Evolutionary conservation across 2,113 vertebrate genomes (phyloP).

Genomic region (Hippopotamus amphibius): DNA sequence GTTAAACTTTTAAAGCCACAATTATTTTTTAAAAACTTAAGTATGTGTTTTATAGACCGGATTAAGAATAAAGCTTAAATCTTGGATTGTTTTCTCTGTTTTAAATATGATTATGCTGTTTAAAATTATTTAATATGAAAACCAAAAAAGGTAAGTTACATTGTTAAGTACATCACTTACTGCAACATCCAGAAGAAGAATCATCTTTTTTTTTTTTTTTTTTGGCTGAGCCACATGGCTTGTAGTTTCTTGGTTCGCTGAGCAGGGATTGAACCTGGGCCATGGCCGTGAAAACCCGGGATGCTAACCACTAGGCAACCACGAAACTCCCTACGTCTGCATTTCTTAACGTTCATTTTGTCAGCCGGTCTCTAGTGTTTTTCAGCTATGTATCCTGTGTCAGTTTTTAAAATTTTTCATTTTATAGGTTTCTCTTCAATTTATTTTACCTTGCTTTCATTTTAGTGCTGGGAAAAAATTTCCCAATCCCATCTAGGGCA

Average conservation of each 20-base stretch:
- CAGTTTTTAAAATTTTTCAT: neutral
- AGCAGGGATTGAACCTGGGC: neutral
- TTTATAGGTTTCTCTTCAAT: neutral
- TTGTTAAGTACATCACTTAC: slow-evolving; percentile 31
- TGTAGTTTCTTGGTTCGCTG: neutral
- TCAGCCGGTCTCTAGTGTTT: neutral
- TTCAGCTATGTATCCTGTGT: neutral
- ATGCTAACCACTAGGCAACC: neutral
- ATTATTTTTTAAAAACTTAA: slow-evolving; percentile 6
- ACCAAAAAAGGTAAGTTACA: neutral
- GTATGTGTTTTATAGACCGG: neutral
- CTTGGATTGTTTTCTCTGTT: slow-evolving; percentile 14
- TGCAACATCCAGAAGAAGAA: neutral
- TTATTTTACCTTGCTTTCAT: slow-evolving; percentile 22
- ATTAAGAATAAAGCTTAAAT: slow-evolving; percentile 41
- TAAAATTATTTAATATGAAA: slow-evolving; percentile 48
- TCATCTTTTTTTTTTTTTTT: neutral
- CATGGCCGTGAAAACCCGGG: neutral
- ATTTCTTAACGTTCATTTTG: slow-evolving; percentile 5
- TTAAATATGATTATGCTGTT: slow-evolving; percentile 14
- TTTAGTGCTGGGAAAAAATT: neutral
- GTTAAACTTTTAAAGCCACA: slow-evolving; percentile 10
- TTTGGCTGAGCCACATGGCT: no score
- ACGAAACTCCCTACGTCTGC: neutral
- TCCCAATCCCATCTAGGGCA: neutral